Evolutionary conservation across 2,113 vertebrate species (phyloP).

Genomic region (Eurystomus gularis): DNA sequence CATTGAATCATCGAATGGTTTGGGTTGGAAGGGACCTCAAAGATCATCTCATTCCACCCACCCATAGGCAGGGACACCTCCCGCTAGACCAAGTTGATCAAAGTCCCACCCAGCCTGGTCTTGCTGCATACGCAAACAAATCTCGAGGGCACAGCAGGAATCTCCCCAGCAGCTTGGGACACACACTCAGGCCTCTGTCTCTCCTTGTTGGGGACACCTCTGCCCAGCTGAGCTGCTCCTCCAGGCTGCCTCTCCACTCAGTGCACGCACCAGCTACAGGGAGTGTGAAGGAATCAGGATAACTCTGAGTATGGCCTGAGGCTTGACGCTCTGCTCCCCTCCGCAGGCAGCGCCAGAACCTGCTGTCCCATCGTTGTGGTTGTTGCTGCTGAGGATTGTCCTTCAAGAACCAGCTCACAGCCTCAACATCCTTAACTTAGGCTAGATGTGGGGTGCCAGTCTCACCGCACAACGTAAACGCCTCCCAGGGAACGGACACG

Average conservation of each 20-base stretch:
- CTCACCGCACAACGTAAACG: no score
- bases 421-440: not conserved
- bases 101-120: not conserved
- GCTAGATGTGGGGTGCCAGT: not conserved
- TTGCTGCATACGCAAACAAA: not conserved
- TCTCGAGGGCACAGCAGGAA: not conserved
- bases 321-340: not conserved
- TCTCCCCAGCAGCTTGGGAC: not conserved
- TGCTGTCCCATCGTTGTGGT: not conserved
- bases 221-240: not conserved
- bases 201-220: not conserved
- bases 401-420: not conserved
- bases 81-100: not conserved
- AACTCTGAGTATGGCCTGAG: not conserved
- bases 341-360: not conserved
- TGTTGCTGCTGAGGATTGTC: not conserved
- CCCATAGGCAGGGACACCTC: not conserved
- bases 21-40: not conserved
- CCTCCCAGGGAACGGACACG: not conserved
- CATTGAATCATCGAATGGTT: not conserved
- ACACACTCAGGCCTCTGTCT: not conserved
- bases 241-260: not conserved
- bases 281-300: not conserved
- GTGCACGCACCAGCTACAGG: accelerated
- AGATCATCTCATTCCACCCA: not conserved